Conservation (phyloP, 2,113 vertebrate species). For the chimpanzee (Pan troglodytes) region NHGRI_mPanTro3-v2.1_pri NC_072416.2:75628001-75628500, state of each 20-base stretch:
- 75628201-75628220: not conserved
- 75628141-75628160: not conserved
- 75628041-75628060: not conserved
- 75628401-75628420: not conserved
- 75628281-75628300: not conserved
- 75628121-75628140: not conserved
- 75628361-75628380: not conserved
- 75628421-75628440: not conserved
- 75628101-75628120: not conserved
- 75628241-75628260: not conserved
- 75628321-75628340: not conserved
- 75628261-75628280: not conserved
- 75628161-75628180: not conserved
- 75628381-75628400: not conserved
- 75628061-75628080: not conserved
- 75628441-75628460: not conserved
- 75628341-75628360: not conserved
- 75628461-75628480: not conserved
- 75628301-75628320: rapidly evolving
- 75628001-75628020: not conserved
- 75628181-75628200: not conserved
- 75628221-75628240: not conserved
- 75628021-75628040: not conserved
- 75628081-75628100: not conserved
- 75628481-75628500: not conserved